These are phyloP conservation scores for Anas capensis DNA, from an alignment of 2,797 vertebrate species.

Conservation along the genomic window DNA sequence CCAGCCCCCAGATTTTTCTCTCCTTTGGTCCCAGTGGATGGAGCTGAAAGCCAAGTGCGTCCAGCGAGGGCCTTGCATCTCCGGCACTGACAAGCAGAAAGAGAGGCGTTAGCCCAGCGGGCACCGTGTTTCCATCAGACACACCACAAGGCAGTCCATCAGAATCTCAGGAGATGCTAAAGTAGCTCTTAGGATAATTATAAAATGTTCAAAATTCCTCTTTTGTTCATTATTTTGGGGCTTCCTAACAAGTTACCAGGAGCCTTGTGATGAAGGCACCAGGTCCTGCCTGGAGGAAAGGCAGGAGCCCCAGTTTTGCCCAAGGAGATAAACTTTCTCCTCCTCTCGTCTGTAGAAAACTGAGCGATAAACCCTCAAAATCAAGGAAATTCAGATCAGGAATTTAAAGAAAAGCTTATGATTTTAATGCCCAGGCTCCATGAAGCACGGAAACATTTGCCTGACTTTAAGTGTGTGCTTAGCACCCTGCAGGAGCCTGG, in stretches of 20 bases:
- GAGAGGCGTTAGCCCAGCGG: neutral
- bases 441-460: neutral
- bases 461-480: neutral
- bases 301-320: neutral
- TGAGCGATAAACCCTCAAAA: neutral
- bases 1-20: neutral
- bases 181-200: neutral
- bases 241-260: neutral
- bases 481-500: neutral
- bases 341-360: neutral
- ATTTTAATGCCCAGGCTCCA: neutral
- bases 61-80: neutral
- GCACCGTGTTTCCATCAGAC: neutral
- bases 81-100: neutral
- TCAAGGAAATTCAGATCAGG: neutral
- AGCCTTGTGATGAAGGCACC: neutral
- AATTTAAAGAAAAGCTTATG: neutral
- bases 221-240: neutral
- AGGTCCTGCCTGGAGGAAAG: accelerated
- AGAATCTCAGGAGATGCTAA: accelerated
- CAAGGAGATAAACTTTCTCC: neutral
- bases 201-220: neutral
- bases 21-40: neutral
- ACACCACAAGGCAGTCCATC: accelerated
- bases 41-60: neutral